phyloP scores from a whole-genome alignment of 2,797 vertebrate species.

The Echiichthys vipera region DNA sequence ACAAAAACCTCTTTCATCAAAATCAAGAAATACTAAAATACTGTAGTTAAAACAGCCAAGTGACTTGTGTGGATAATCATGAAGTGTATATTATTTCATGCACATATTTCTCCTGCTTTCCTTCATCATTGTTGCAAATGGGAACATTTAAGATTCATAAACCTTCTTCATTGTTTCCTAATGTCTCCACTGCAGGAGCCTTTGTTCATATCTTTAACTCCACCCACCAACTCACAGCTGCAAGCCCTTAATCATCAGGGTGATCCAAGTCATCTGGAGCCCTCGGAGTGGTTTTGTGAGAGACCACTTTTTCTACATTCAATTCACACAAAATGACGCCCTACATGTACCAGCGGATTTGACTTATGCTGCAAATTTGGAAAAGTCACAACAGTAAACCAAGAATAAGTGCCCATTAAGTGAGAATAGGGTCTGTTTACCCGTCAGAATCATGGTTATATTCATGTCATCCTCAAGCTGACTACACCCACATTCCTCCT shows the following conservation, averaged over 20 bases:
- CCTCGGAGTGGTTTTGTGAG: not conserved
- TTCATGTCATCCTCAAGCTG: conserved; percentile 15
- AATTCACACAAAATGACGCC: not conserved
- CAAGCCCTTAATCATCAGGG: conserved; percentile 4
- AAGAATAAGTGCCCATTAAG: not conserved
- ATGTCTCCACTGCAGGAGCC: not conserved
- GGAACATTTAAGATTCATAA: not conserved
- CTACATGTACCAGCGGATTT: not conserved
- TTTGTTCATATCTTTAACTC: not conserved
- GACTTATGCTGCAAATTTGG: not conserved
- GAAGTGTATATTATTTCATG: not conserved
- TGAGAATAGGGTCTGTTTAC: not conserved
- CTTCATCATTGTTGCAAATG: not conserved
- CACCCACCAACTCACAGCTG: conserved; percentile 46
- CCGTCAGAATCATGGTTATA: not conserved
- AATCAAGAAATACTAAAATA: not conserved
- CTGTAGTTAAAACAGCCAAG: not conserved
- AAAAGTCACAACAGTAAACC: not conserved
- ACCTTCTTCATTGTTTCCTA: not conserved
- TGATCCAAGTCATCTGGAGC: conserved; percentile 27
- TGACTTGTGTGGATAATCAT: not conserved
- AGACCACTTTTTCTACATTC: not conserved
- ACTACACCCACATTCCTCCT: conserved; percentile 35
- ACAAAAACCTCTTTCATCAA: not conserved
- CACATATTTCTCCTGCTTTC: not conserved